Percentiles rank a stretch among this genome's conserved stretches.
Conservation (phyloP, 2,113 vertebrate species). For the Illadopsis cleaveri region DNA sequence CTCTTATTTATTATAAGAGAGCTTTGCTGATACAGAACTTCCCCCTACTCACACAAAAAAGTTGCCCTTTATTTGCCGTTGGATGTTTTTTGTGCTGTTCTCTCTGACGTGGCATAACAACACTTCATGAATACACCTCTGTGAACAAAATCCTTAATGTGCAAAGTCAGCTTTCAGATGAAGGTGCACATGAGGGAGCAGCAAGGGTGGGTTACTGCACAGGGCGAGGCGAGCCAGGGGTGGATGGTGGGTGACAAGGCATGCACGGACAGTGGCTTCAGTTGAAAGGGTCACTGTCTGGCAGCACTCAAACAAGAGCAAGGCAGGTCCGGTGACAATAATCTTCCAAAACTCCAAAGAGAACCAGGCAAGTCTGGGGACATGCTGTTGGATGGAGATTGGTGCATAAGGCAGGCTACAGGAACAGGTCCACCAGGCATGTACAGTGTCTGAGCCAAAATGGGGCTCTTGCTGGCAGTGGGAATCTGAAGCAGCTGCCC, state of each 20-base stretch:
- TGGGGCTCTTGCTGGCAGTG: neutral
- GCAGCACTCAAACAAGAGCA: neutral
- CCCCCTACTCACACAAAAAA: neutral
- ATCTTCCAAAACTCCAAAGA: neutral
- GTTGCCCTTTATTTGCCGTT: neutral
- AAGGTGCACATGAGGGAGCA: fast-evolving
- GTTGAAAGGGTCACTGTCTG: neutral
- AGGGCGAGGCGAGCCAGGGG: fast-evolving
- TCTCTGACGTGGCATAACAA: neutral
- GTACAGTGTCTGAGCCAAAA: neutral
- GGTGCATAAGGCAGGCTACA: neutral
- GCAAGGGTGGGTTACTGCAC: neutral
- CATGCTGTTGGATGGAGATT: fast-evolving
- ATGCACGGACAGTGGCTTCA: neutral
- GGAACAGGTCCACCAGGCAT: fast-evolving
- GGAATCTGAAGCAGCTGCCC: neutral
- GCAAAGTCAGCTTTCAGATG: neutral
- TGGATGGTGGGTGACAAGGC: neutral
- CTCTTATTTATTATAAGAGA: neutral
- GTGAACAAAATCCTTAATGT: neutral
- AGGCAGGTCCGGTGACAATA: fast-evolving
- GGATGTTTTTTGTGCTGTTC: neutral
- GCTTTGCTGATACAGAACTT: slow-evolving; percentile 17
- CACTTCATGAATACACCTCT: neutral
- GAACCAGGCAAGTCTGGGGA: neutral